Evolutionary conservation across 2,888 invertebrate species (phyloP), one percentile per base, ranked within the genome.

Genomic region (Blomia tropicalis): DNA sequence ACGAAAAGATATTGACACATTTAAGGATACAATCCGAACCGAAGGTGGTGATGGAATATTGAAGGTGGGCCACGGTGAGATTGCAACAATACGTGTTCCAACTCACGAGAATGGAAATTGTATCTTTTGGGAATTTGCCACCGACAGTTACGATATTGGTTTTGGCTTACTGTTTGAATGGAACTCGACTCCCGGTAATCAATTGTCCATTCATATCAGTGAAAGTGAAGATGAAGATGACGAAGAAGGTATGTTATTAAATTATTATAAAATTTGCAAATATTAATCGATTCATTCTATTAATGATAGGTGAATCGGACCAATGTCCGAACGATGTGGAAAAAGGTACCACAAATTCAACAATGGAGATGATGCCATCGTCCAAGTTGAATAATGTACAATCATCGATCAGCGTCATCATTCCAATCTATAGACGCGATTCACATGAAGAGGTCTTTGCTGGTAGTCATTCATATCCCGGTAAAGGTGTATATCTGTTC

Each of bases 151-250:
- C 72, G 98, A 99, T 73, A 87, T 99, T 70, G 91, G 84, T 74
- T 99, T 99, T 75, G 98, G 98, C 1, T 82, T 99, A 58, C 93
- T 87, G 75, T 99, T 99, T 74, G 98, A 98, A 77, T 98, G 95
- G 91, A 87, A 85, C 60, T 89, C 85, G 73, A 82, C 89, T 1
- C 81, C 85, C 0, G 84, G 84, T 44, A 85, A 73, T 64, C 87
- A 73, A 73, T 89, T 92, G 3, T 91, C 93, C 0, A 88, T 98
- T 1, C 92, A 96, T 72, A 87, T 98, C 5, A 87, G 88, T 17
- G 98, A 98, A 71, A 92, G 90, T 67, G 89, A 89, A 70, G 91
- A 91, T 60, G 91, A 92, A 66, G 79, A 79, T 41, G 76, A 75
- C 27, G 89, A 90, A 36, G 81, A 80, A 4, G 84, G 56, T 56